Percentiles rank a stretch among this genome's conserved stretches.
phyloP scores from a whole-genome alignment of 2,797 vertebrate genomes.

The Karalla daura region DNA sequence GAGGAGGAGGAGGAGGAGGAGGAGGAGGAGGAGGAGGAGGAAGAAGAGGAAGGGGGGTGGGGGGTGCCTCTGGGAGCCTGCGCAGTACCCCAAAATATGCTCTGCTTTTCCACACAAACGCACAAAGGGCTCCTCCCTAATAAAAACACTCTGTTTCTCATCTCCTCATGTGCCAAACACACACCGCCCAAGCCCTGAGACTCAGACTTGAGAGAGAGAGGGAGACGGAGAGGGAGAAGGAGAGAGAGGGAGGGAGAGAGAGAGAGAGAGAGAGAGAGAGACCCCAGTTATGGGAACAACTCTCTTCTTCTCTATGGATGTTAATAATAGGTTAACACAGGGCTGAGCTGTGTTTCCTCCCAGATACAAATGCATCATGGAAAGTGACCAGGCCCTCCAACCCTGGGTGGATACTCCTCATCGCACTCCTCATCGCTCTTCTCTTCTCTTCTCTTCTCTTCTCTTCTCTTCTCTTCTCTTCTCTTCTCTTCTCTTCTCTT shows the following conservation, averaged over 20 bases:
- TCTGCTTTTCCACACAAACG: constrained; percentile 71
- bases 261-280: constrained; percentile 35
- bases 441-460: neutral
- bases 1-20: constrained; percentile 37
- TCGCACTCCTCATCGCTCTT: neutral
- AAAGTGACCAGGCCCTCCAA: constrained; percentile 52
- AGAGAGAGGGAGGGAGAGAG: constrained; percentile 34
- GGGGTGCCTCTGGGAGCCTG: constrained; percentile 64
- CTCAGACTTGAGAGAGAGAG: constrained; percentile 30
- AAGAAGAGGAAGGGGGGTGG: neutral
- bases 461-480: neutral
- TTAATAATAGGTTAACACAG: constrained; percentile 67
- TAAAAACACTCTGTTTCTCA: constrained; percentile 82
- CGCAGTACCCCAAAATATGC: constrained; percentile 74
- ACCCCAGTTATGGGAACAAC: constrained; percentile 59
- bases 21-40: neutral
- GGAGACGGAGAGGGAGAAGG: constrained; percentile 31
- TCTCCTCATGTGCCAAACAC: constrained; percentile 75
- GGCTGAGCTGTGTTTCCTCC: constrained; percentile 55
- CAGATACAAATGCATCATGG: constrained; percentile 60
- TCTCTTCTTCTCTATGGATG: constrained; percentile 53
- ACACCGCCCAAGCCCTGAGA: constrained; percentile 68
- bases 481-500: neutral
- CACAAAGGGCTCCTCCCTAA: constrained; percentile 78
- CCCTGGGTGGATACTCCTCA: constrained; percentile 17